Conservation (phyloP, 2,888 invertebrate genomes). For the Bombylius major region DNA sequence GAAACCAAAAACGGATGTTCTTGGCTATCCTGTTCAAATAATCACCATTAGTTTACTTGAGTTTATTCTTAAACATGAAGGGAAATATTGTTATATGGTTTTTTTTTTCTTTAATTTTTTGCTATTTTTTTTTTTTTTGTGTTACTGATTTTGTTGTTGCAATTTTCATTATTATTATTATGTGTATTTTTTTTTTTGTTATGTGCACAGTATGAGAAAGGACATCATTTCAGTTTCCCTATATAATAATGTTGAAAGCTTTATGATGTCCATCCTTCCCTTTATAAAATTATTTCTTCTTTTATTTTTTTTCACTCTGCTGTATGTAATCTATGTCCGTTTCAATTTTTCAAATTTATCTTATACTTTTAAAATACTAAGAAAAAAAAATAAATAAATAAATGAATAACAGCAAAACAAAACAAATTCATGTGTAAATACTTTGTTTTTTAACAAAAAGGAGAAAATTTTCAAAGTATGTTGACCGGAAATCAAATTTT, state of each 20-base stretch:
- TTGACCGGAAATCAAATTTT: slow-evolving; percentile 12
- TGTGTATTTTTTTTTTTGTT: background rate
- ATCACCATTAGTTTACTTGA: background rate
- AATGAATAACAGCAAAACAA: background rate
- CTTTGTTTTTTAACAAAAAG: background rate
- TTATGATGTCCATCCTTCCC: slow-evolving; percentile 3
- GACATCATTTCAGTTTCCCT: slow-evolving; percentile 6
- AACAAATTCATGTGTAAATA: slow-evolving; percentile 6
- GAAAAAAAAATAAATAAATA: background rate
- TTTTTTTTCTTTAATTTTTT: no score
- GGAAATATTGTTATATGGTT: no score
- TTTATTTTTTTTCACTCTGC: background rate
- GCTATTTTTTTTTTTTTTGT: no score
- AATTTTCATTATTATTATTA: no score
- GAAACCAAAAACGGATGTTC: background rate
- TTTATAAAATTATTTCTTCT: background rate
- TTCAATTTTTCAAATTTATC: background rate
- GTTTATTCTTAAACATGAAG: background rate
- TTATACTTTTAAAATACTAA: background rate
- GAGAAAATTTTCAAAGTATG: slow-evolving; percentile 10
- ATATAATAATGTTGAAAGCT: slow-evolving; percentile 5
- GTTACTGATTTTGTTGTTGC: no score
- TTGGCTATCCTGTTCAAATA: background rate
- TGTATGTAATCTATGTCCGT: slow-evolving; percentile 1
- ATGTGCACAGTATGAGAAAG: background rate